These are phyloP conservation scores for Phrixothrix hirtus DNA, from an alignment of 2,888 invertebrate species.

Conservation along the genomic window DNA sequence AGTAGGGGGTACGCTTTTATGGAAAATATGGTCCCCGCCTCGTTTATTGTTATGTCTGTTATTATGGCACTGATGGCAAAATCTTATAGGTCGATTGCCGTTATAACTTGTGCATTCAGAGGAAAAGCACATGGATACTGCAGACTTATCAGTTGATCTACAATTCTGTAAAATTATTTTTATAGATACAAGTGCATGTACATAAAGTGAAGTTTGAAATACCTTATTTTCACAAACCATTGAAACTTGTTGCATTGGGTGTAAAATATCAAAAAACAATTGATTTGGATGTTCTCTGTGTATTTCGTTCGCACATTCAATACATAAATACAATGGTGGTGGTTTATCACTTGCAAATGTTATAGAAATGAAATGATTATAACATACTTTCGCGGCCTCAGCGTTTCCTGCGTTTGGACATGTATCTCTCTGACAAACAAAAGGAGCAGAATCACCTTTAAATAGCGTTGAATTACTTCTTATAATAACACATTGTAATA, in stretches of 20 bases:
- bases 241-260: constrained; percentile 93
- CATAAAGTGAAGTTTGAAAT: background rate
- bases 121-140: constrained; percentile 94
- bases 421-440: constrained; percentile 87
- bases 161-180: constrained; percentile 72
- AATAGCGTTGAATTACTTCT: constrained; percentile 5
- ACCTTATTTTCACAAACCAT: constrained; percentile 96
- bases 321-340: constrained; percentile 93
- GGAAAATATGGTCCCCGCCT: constrained; percentile 89
- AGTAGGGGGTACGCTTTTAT: constrained; percentile 82
- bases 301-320: constrained; percentile 93
- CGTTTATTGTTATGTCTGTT: constrained; percentile 85
- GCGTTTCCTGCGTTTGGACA: constrained; percentile 87
- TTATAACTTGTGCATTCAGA: constrained; percentile 96
- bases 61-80: constrained; percentile 87
- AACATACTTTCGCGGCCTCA: constrained; percentile 91
- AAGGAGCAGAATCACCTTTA: constrained; percentile 73
- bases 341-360: constrained; percentile 84
- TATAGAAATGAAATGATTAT: constrained; percentile 89
- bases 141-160: constrained; percentile 86
- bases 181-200: background rate
- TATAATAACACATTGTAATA: no score
- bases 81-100: constrained; percentile 93
- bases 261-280: constrained; percentile 82
- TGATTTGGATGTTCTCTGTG: constrained; percentile 85